Percentiles rank a stretch among this genome's conserved stretches.
phyloP scores from a whole-genome alignment of 2,113 vertebrate species.

The Mesoclemmys tuberculata region DNA sequence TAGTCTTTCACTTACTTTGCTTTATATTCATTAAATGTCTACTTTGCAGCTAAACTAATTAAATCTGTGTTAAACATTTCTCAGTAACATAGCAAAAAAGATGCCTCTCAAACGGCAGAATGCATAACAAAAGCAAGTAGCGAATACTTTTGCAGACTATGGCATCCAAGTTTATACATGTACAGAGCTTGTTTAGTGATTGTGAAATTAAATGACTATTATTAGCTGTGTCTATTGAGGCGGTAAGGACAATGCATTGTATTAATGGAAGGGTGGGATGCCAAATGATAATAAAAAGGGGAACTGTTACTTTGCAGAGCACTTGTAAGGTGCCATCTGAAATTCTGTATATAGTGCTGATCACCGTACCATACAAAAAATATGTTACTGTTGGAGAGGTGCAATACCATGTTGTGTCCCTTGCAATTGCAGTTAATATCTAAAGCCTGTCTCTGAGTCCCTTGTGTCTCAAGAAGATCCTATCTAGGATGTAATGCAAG shows the following conservation, averaged over 20 bases:
- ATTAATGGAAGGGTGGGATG: neutral
- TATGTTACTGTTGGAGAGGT: neutral
- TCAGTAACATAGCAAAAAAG: constrained; percentile 30
- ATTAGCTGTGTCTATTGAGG: neutral
- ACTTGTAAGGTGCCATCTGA: neutral
- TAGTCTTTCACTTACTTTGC: constrained; percentile 50
- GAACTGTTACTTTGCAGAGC: neutral
- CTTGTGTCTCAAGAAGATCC: neutral
- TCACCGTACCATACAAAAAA: neutral
- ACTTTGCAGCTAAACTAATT: constrained; percentile 62
- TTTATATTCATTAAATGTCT: constrained; percentile 55
- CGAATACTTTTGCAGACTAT: neutral
- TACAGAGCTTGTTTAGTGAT: constrained; percentile 1
- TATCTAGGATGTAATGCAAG: neutral
- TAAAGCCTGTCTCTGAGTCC: neutral
- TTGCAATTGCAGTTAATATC: neutral
- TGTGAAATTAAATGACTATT: neutral
- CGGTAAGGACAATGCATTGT: neutral
- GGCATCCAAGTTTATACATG: neutral
- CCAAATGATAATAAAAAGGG: neutral
- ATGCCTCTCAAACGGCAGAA: constrained; percentile 60
- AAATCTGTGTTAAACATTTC: constrained; percentile 66
- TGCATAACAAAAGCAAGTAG: constrained; percentile 51
- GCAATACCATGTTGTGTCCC: rapidly evolving
- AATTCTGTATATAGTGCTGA: rapidly evolving